Evolutionary conservation across 2,888 invertebrate species (phyloP).

Genomic region (Drosophila mimica): DNA sequence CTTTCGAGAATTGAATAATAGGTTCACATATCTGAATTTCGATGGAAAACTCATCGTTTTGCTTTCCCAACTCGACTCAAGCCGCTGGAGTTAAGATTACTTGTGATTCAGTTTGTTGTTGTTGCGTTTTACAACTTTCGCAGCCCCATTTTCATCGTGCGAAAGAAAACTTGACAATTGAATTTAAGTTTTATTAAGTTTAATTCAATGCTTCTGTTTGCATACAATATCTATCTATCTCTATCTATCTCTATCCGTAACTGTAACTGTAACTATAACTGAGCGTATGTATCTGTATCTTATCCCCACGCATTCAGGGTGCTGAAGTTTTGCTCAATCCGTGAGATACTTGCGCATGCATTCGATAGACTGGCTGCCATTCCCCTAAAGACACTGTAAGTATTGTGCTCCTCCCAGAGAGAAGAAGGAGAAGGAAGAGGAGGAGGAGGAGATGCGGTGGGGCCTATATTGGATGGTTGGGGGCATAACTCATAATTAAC

Average conservation of each 20-base stretch:
- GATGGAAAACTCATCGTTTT: constrained; percentile 8
- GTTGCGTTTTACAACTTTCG: constrained; percentile 27
- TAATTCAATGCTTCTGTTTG: constrained; percentile 28
- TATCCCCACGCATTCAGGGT: constrained; percentile 76
- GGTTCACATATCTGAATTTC: background rate
- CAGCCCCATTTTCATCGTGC: constrained; percentile 23
- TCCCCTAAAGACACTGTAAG: constrained; percentile 82
- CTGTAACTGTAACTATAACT: constrained; percentile 11
- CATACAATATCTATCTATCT: constrained; percentile 1
- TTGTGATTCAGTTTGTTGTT: constrained; percentile 1
- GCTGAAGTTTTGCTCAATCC: constrained; percentile 85
- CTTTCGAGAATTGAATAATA: constrained; percentile 40
- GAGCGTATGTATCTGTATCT: constrained; percentile 1
- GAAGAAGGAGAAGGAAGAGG: no score
- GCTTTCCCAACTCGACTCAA: background rate
- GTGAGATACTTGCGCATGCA: constrained; percentile 80
- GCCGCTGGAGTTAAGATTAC: constrained; percentile 4
- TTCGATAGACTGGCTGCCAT: constrained; percentile 82
- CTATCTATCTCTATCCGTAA: constrained; percentile 6
- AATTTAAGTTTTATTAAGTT: constrained; percentile 57
- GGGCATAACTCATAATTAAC: constrained; percentile 72
- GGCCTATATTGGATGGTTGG: background rate
- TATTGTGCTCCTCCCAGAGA: constrained; percentile 17
- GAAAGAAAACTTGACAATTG: constrained; percentile 59
- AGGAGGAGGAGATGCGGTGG: no score